Evolutionary conservation across 2,888 invertebrate genomes (phyloP).

Genomic region (Zeuzera pyrina): DNA sequence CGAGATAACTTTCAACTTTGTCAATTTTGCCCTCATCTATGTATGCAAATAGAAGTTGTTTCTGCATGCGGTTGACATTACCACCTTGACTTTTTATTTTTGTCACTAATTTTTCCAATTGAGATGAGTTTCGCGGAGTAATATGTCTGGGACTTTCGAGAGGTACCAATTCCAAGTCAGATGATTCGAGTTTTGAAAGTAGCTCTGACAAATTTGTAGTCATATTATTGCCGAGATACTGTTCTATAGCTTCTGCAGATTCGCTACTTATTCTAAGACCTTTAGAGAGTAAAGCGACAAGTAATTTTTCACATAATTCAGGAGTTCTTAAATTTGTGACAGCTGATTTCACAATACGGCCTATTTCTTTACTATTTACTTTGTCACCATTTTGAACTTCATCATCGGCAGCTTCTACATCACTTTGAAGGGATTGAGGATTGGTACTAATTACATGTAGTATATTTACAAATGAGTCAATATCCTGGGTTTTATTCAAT

Average conservation of each 20-base stretch:
- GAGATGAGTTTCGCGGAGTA: conserved; percentile 26
- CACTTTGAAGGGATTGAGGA: conserved; percentile 23
- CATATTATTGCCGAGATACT: conserved; percentile 76
- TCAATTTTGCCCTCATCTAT: conserved; percentile 76
- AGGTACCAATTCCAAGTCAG: conserved; percentile 67
- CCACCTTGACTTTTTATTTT: conserved; percentile 70
- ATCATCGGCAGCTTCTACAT: conserved; percentile 39
- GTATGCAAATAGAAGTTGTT: conserved; percentile 74
- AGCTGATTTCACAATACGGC: conserved; percentile 70
- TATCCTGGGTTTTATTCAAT: conserved; percentile 74
- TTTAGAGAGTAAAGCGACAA: conserved; percentile 71
- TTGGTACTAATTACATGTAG: conserved; percentile 55
- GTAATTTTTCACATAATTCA: conserved; percentile 58
- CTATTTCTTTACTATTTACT: conserved; percentile 41
- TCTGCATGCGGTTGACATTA: conserved; percentile 71
- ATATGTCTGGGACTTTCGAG: conserved; percentile 34
- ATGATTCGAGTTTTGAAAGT: conserved; percentile 76
- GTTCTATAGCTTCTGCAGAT: conserved; percentile 76
- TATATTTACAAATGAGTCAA: conserved; percentile 75
- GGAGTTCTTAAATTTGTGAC: conserved; percentile 54
- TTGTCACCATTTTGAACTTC: conserved; percentile 23
- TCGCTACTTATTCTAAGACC: conserved; percentile 77
- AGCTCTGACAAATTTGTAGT: conserved; percentile 76
- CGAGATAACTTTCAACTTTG: conserved; percentile 70
- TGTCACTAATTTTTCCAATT: conserved; percentile 72